Percentiles rank a stretch among this genome's conserved stretches.
These are phyloP conservation scores for Gallinago jamesoni DNA, from an alignment of 2,113 vertebrate species.

Conservation along the genomic window DNA sequence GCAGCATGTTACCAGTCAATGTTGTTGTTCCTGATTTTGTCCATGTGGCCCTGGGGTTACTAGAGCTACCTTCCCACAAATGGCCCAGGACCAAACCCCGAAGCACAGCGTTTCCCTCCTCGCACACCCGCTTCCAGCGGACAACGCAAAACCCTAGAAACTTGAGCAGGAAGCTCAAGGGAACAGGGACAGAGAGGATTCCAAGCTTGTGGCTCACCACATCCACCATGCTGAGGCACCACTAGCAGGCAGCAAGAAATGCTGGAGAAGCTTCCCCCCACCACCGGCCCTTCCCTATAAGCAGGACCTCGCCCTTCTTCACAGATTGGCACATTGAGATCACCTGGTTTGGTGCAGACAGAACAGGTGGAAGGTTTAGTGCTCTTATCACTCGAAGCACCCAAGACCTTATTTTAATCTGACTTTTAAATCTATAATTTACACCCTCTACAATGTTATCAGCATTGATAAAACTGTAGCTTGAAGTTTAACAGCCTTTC, in stretches of 20 bases:
- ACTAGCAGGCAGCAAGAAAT: neutral
- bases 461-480: neutral
- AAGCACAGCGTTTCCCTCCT: neutral
- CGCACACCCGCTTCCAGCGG: neutral
- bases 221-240: no score
- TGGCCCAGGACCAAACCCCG: neutral
- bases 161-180: neutral
- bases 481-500: neutral
- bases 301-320: neutral
- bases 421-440: neutral
- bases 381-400: neutral
- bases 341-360: neutral
- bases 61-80: neutral
- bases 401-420: neutral
- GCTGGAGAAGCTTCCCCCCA: neutral
- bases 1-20: neutral
- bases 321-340: neutral
- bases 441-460: neutral
- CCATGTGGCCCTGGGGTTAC: rapidly evolving
- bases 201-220: neutral
- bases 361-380: neutral
- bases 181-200: neutral
- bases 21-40: neutral
- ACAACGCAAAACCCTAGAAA: neutral
- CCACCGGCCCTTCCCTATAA: neutral